Evolutionary conservation across 92 coral and sea anemone species (phyloP).

Genomic region (Epizoanthus scotinus): DNA sequence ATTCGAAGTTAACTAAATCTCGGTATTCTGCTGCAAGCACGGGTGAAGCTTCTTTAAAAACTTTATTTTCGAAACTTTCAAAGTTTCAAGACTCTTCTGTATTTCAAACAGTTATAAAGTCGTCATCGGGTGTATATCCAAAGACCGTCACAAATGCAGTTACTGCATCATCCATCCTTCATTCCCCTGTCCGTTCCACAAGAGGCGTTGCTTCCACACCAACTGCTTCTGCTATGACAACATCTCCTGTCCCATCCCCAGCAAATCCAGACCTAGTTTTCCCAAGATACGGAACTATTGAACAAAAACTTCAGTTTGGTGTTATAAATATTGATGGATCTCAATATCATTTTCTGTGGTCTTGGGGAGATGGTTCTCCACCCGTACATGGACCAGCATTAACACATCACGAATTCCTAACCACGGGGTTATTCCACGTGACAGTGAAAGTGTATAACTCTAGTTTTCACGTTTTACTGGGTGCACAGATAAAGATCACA

Average conservation of each 20-base stretch:
- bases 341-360: slow-evolving; percentile 41
- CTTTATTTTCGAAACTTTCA: background rate
- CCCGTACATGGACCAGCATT: slow-evolving; percentile 8
- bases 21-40: background rate
- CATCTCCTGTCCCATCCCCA: slow-evolving; percentile 1
- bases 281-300: slow-evolving; percentile 52
- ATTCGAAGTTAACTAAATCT: background rate
- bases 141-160: background rate
- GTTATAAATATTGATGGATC: slow-evolving; percentile 18
- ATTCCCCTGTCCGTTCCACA: background rate
- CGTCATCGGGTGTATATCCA: background rate
- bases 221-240: background rate
- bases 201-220: background rate
- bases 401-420: slow-evolving; percentile 50
- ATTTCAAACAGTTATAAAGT: no score
- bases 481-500: slow-evolving; percentile 57
- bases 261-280: slow-evolving; percentile 39
- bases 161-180: background rate
- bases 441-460: slow-evolving; percentile 53
- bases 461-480: slow-evolving; percentile 39
- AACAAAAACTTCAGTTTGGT: slow-evolving; percentile 46
- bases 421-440: slow-evolving; percentile 61
- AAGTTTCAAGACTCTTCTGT: no score
- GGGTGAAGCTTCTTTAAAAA: background rate
- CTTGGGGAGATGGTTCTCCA: slow-evolving; percentile 42